A percentile compares a stretch with the other conserved stretches of the same genome.
These are phyloP conservation scores for Sarcophilus harrisii DNA, from an alignment of 2,797 vertebrate species.

Conservation along the genomic window DNA sequence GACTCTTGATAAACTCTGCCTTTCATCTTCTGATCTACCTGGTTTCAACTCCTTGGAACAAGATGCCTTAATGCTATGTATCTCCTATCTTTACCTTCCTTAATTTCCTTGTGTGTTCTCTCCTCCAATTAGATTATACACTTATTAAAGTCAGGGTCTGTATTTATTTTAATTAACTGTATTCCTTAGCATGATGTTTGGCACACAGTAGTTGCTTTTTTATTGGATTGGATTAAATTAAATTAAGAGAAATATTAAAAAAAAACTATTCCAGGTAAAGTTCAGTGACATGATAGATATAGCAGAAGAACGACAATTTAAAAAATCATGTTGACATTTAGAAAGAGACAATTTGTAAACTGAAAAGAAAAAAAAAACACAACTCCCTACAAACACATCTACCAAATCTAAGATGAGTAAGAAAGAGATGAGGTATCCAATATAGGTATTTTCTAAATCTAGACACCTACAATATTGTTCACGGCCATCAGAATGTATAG, in stretches of 20 bases:
- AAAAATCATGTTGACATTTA: not conserved
- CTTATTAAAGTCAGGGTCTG: not conserved
- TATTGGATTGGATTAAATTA: not conserved
- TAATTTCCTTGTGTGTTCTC: not conserved
- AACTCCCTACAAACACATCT: not conserved
- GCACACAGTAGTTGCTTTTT: not conserved
- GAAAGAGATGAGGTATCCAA: not conserved
- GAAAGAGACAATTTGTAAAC: constrained; percentile 32
- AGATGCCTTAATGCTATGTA: not conserved
- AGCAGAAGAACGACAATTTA: not conserved
- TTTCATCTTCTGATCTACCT: not conserved
- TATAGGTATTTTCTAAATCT: constrained; percentile 34
- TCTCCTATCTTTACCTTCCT: not conserved
- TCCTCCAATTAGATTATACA: not conserved
- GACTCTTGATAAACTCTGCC: not conserved
- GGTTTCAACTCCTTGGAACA: not conserved
- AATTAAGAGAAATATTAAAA: constrained; percentile 9
- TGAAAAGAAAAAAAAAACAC: not conserved
- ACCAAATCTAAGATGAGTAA: not conserved
- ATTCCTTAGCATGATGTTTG: not conserved
- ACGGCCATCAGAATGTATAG: constrained; percentile 14
- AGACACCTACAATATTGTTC: not conserved
- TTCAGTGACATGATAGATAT: not conserved
- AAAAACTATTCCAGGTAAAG: not conserved
- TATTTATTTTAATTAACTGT: not conserved